Evolutionary conservation across 2,797 vertebrate genomes (phyloP).

Genomic region (Phoxinus dragarum): DNA sequence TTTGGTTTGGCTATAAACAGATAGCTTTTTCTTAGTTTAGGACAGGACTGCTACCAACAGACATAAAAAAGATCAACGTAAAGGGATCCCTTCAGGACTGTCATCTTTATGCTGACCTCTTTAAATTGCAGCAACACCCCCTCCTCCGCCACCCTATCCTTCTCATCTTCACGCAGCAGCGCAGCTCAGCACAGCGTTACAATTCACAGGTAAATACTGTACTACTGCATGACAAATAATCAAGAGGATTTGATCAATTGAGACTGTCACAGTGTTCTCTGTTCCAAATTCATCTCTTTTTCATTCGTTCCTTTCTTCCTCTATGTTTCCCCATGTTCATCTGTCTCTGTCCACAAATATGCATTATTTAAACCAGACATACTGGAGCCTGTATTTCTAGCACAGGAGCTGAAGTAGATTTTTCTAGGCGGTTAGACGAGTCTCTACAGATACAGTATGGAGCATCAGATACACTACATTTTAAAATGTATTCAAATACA

Average conservation of each 20-base stretch:
- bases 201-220: constrained; percentile 28
- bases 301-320: background rate
- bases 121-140: constrained; percentile 52
- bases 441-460: background rate
- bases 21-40: background rate
- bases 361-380: constrained; percentile 63
- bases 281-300: constrained; percentile 1
- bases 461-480: background rate
- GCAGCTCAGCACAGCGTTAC: constrained; percentile 9
- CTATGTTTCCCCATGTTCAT: background rate
- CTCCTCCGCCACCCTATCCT: background rate
- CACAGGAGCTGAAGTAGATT: constrained; percentile 1
- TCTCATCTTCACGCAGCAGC: constrained; percentile 19
- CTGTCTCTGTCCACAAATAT: constrained; percentile 46
- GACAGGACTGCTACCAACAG: background rate
- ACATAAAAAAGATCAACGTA: background rate
- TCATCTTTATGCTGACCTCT: constrained; percentile 1
- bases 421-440: background rate
- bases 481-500: background rate
- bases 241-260: background rate
- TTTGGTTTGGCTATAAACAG: background rate
- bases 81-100: background rate
- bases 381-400: constrained; percentile 36
- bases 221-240: constrained; percentile 21
- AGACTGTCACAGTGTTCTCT: background rate